phyloP scores from a whole-genome alignment of 2,113 vertebrate genomes.

The Dasyurus viverrinus region DNA sequence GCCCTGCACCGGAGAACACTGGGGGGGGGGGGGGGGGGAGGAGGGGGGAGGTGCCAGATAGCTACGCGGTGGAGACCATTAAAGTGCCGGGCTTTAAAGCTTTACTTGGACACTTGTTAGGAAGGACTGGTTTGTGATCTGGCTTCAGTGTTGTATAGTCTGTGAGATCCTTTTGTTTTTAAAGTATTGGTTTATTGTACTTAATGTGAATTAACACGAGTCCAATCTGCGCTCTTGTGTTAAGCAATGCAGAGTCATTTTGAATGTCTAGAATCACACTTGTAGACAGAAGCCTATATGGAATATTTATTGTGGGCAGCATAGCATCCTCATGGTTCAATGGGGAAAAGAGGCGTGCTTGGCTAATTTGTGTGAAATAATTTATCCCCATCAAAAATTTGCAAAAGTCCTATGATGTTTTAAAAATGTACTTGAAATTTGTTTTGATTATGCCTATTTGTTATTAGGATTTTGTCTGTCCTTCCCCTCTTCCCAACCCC shows the following conservation, averaged over 20 bases:
- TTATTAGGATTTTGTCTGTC: not conserved
- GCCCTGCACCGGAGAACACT: slow-evolving; percentile 23
- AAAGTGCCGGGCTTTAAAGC: not conserved
- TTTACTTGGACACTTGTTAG: slow-evolving; percentile 2
- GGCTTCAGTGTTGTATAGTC: not conserved
- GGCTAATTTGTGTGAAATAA: slow-evolving; percentile 48
- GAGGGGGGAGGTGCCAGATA: not conserved
- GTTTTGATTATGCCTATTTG: not conserved
- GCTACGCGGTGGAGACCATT: not conserved
- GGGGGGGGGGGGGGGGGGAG: slow-evolving; percentile 21
- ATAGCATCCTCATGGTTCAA: slow-evolving; percentile 35
- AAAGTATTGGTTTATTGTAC: slow-evolving; percentile 36
- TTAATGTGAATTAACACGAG: slow-evolving; percentile 15
- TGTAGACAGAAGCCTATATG: not conserved
- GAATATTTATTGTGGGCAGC: slow-evolving; percentile 46
- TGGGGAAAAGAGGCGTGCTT: slow-evolving; percentile 19
- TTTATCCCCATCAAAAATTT: slow-evolving; percentile 55
- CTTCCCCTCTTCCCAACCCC: not conserved
- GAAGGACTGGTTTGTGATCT: slow-evolving; percentile 42
- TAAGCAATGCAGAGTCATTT: slow-evolving; percentile 17
- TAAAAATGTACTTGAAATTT: not conserved
- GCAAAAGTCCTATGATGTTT: slow-evolving; percentile 51
- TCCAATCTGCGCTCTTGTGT: not conserved
- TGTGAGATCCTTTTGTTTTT: slow-evolving; percentile 48
- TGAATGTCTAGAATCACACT: slow-evolving; percentile 40